Evolutionary conservation across 92 coral and sea anemone species (phyloP).

Genomic region (Siderastrea radians): DNA sequence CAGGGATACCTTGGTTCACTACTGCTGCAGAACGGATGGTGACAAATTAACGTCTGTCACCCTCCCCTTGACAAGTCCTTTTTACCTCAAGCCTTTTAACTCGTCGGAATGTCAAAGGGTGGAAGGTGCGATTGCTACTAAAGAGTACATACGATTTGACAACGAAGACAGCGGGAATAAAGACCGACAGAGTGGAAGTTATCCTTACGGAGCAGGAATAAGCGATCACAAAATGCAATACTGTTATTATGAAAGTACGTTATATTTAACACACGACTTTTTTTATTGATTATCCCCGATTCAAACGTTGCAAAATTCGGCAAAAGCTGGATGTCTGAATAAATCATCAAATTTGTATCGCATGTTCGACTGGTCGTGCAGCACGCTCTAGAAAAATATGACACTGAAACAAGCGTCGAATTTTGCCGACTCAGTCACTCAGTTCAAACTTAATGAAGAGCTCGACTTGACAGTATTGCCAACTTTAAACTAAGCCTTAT

Average conservation of each 20-base stretch:
- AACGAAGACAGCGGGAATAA: slow-evolving; percentile 41
- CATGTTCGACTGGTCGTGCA: no score
- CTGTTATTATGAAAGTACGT: slow-evolving; percentile 48
- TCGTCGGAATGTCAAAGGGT: slow-evolving; percentile 62
- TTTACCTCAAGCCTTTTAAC: slow-evolving; percentile 49
- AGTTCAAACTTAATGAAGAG: no score
- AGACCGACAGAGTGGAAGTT: slow-evolving; percentile 26
- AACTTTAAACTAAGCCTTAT: no score
- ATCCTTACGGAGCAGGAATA: slow-evolving; percentile 41
- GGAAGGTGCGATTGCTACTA: slow-evolving; percentile 51
- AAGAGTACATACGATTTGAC: slow-evolving; percentile 60
- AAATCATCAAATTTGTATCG: no score
- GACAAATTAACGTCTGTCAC: slow-evolving; percentile 36
- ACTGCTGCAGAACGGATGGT: slow-evolving; percentile 67
- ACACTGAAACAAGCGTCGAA: no score
- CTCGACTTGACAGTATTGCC: no score
- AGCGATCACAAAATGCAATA: slow-evolving; percentile 16
- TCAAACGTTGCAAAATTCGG: no score
- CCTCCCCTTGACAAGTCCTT: slow-evolving; percentile 58
- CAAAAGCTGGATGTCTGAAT: no score
- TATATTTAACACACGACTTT: no score
- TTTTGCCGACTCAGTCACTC: no score
- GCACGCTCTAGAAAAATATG: no score
- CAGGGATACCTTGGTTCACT: slow-evolving; percentile 26
- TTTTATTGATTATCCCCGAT: no score